These are phyloP conservation scores for Ellobium chinense DNA, from an alignment of 2,888 invertebrate genomes.

Conservation along the genomic window DNA sequence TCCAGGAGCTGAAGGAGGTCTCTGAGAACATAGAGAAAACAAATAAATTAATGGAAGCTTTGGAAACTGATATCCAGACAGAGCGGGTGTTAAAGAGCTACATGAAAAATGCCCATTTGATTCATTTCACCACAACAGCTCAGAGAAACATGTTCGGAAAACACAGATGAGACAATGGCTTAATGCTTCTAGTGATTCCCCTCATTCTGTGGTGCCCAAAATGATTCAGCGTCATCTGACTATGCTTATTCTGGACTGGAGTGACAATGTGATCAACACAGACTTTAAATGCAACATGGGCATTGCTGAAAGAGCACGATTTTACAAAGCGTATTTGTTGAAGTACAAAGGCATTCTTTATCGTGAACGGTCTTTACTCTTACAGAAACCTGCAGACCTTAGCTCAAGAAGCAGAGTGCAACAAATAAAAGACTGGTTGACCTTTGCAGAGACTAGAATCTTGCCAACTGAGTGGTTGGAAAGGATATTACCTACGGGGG, in stretches of 20 bases:
- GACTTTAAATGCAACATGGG: not conserved
- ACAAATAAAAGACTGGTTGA: not conserved
- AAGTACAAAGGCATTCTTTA: not conserved
- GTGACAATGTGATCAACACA: not conserved
- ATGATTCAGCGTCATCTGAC: constrained; percentile 25
- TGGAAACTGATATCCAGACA: constrained; percentile 50
- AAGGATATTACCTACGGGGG: not conserved
- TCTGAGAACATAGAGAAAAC: constrained; percentile 51
- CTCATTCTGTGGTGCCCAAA: not conserved
- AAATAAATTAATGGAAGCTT: constrained; percentile 50
- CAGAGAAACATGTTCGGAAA: not conserved
- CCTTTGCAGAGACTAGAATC: not conserved
- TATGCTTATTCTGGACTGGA: constrained; percentile 12
- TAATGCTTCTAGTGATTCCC: not conserved
- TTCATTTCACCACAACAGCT: constrained; percentile 17
- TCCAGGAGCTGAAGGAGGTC: constrained; percentile 28
- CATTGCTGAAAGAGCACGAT: not conserved
- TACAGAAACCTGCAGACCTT: not conserved
- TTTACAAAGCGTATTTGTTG: not conserved
- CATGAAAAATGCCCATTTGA: constrained; percentile 51
- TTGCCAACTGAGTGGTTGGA: not conserved
- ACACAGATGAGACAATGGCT: not conserved
- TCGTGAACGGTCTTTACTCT: not conserved
- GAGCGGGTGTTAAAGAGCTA: constrained; percentile 42
- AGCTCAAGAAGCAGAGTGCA: not conserved